Conservation (phyloP, 2,113 vertebrate species). For the Heterotilapia buettikoferi region DNA sequence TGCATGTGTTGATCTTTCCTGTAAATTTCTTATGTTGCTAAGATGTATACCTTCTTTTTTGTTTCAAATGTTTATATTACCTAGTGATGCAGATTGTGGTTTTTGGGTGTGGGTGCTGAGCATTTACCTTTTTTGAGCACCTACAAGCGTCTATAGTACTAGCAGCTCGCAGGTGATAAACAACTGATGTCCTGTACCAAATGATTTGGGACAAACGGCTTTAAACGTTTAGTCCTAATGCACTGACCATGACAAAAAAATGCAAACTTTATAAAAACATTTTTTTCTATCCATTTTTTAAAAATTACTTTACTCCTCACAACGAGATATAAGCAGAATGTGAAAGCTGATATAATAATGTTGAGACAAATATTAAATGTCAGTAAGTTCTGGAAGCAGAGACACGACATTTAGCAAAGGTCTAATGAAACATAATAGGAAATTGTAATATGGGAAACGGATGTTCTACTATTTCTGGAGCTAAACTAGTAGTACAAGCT, state of each 20-base stretch:
- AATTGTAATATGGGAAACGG: neutral
- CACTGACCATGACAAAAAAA: neutral
- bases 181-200: neutral
- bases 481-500: neutral
- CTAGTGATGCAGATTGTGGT: neutral
- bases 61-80: neutral
- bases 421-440: neutral
- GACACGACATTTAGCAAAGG: neutral
- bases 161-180: neutral
- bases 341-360: neutral
- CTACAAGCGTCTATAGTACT: accelerated
- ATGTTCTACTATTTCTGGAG: neutral
- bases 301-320: neutral
- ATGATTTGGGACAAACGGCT: neutral
- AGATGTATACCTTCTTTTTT: neutral
- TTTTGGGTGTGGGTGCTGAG: neutral
- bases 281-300: neutral
- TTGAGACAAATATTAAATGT: neutral
- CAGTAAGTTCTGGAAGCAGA: neutral
- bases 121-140: neutral
- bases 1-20: neutral
- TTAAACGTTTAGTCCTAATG: accelerated
- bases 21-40: neutral
- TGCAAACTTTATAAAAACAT: neutral
- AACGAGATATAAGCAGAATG: neutral